Base-by-base conservation (phyloP, 1,140 invertebrate species). In the Conopomorpha cramerella region DNA sequence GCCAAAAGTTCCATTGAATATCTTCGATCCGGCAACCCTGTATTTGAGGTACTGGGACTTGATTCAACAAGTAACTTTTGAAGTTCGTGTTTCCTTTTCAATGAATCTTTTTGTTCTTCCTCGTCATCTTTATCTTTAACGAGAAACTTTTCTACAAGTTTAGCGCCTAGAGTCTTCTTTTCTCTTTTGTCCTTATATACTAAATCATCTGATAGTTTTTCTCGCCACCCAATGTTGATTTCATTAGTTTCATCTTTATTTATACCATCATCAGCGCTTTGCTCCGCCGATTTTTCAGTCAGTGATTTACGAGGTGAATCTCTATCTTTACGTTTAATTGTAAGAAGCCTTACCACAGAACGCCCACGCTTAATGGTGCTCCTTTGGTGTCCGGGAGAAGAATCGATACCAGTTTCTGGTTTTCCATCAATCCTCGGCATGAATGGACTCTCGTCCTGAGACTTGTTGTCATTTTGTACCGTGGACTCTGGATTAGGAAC, bases 91-190 rank as follows among this genome's bases (percentile, higher is more conserved):
- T 55, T 46, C 38, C 55, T 57, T 28, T 46, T 38, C 16, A 57
- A 49, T 29, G 53, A 51, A 2, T 57, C 53, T 29, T 58, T 63
- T 16, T 26, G 30, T 8, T 33, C 28, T 8, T 78, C 60, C 31
- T 62, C 48, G 6, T 72, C 44, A 38, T 80, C 76, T 33, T 82
- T 84, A 25, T 88, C 85, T 39, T 82, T 84, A 17, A 91, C 86
- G 8, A 85, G 65, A 62, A 90, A 90, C 57, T 89, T 88, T 51
- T 91, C 88, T 6, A 87, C 80, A n/a, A 90, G 54, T 36, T 86
- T 60, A 38, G 89, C 86, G 1, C 88, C 88, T 0, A 87, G 80
- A 0, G 86, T 82, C 49, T 89, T 90, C 44, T 83, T 82, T 46
- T 67, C 70, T 42, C 56, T 68, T 49, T 70, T 71, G 17, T 65